A percentile compares a stretch with the other conserved stretches of the same genome.
Conservation (phyloP, 1,140 invertebrate species). For the Atta cephalotes region DNA sequence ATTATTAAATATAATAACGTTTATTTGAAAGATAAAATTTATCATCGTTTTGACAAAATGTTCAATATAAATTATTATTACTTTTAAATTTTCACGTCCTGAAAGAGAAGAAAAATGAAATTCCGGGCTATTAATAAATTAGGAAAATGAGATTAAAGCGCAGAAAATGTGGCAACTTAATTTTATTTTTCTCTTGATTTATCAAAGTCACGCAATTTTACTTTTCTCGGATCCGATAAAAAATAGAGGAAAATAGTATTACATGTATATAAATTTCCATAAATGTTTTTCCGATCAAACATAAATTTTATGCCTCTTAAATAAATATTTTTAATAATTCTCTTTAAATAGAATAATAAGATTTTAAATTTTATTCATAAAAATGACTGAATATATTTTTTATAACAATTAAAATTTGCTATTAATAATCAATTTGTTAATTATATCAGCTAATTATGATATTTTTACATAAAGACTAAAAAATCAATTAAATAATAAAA, state of each 20-base stretch:
- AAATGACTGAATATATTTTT: neutral
- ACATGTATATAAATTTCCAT: neutral
- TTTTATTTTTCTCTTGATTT: constrained; percentile 6
- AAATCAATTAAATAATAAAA: neutral
- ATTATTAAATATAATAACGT: neutral
- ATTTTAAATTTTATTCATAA: neutral
- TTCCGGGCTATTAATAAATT: neutral
- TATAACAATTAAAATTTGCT: neutral
- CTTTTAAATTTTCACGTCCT: constrained; percentile 1
- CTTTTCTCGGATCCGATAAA: neutral
- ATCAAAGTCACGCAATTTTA: constrained; percentile 8
- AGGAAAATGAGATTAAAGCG: constrained; percentile 22
- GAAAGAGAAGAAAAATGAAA: neutral
- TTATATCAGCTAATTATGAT: neutral
- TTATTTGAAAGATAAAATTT: constrained; percentile 15
- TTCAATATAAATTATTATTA: constrained; percentile 11
- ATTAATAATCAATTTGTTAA: neutral
- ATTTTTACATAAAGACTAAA: neutral
- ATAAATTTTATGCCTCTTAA: neutral
- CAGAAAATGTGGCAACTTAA: neutral
- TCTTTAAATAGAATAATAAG: neutral
- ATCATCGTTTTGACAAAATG: neutral
- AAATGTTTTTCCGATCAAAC: neutral
- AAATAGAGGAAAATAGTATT: neutral
- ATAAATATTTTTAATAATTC: neutral